phyloP scores from a whole-genome alignment of 2,888 invertebrate genomes.

The Eupithecia inturbata region DNA sequence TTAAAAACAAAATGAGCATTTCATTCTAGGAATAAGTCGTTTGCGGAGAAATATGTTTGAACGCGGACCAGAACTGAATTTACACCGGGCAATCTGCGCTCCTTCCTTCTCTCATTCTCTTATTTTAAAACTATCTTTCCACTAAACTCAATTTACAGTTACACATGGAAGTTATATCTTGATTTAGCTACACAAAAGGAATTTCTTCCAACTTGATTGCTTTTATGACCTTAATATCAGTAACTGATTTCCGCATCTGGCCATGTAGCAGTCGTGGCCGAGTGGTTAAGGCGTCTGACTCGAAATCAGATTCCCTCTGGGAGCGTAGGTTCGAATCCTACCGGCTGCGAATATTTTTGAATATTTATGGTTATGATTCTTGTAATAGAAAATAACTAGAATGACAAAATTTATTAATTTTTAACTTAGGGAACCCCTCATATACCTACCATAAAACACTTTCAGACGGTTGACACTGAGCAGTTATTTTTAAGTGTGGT shows the following conservation, averaged over 20 bases:
- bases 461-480: background rate
- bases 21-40: constrained; percentile 45
- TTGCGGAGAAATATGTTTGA: constrained; percentile 48
- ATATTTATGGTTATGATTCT: background rate
- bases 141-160: constrained; percentile 31
- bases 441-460: too few species aligned
- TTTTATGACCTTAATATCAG: constrained; percentile 10
- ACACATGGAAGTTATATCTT: constrained; percentile 9
- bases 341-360: constrained; percentile 86
- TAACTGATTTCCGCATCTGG: constrained; percentile 10
- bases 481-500: background rate
- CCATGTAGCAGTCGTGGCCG: constrained; percentile 89
- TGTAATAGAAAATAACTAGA: background rate
- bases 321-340: constrained; percentile 96
- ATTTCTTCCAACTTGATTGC: constrained; percentile 3
- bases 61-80: constrained; percentile 36
- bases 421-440: background rate
- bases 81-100: constrained; percentile 38
- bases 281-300: constrained; percentile 95
- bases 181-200: background rate
- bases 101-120: constrained; percentile 25
- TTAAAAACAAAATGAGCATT: constrained; percentile 48
- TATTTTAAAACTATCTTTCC: constrained; percentile 33
- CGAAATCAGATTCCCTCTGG: constrained; percentile 95
- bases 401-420: background rate